Evolutionary conservation across 2,113 vertebrate genomes (phyloP).

Genomic region (Columbina picui): DNA sequence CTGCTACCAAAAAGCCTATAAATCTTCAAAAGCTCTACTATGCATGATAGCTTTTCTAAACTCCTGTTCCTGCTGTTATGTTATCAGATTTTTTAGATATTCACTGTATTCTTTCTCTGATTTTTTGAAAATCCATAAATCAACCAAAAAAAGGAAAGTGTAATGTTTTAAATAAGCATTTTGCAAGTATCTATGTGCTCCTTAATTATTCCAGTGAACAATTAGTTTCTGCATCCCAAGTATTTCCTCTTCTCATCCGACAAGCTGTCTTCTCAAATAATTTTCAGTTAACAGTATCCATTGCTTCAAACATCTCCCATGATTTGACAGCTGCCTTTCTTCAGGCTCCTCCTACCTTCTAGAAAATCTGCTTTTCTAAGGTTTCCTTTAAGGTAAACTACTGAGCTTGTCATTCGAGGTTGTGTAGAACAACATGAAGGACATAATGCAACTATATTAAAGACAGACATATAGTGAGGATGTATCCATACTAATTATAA

Average conservation of each 20-base stretch:
- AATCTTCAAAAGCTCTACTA: not conserved
- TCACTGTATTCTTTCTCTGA: not conserved
- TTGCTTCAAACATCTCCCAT: not conserved
- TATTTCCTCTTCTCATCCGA: not conserved
- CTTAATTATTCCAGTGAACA: not conserved
- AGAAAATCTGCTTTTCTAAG: not conserved
- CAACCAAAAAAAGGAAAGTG: not conserved
- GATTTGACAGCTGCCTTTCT: not conserved
- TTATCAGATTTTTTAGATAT: not conserved
- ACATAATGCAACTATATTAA: not conserved
- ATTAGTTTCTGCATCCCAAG: not conserved
- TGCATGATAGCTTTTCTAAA: not conserved
- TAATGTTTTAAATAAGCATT: not conserved
- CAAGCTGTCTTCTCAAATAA: not conserved
- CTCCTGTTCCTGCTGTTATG: not conserved
- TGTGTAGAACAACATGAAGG: not conserved
- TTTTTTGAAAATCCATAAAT: not conserved
- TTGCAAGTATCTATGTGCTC: not conserved
- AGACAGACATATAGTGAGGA: not conserved
- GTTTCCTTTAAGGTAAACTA: not conserved
- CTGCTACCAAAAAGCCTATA: not conserved
- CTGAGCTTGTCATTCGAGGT: not conserved
- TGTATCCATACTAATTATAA: not conserved
- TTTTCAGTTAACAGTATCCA: not conserved
- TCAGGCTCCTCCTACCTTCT: not conserved